Conservation (phyloP, 2,797 vertebrate species). For the Odontamblyopus rebecca region DNA sequence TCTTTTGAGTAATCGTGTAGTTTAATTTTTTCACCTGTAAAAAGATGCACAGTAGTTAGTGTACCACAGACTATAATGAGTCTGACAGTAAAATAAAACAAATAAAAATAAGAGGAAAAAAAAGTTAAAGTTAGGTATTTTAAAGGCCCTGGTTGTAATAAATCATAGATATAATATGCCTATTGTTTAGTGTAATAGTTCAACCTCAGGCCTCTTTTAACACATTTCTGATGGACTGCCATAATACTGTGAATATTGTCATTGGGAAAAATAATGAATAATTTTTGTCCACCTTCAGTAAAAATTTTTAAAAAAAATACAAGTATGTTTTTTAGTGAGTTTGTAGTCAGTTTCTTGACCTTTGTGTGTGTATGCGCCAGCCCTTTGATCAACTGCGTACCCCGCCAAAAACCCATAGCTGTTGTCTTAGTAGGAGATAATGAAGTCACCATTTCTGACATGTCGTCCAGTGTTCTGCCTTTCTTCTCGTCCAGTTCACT, state of each 20-base stretch:
- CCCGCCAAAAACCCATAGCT: not conserved
- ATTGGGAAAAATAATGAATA: not conserved
- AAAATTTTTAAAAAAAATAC: too few species aligned
- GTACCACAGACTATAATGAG: not conserved
- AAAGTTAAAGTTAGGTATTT: too few species aligned
- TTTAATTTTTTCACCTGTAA: constrained; percentile 92
- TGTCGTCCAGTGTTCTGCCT: constrained; percentile 89
- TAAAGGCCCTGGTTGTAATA: too few species aligned
- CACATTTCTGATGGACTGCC: too few species aligned
- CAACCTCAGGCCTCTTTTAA: too few species aligned
- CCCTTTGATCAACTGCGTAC: not conserved
- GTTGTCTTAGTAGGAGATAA: not conserved
- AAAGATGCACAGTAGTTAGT: not conserved
- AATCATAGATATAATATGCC: too few species aligned
- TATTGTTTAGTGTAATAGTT: too few species aligned
- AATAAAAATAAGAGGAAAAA: not conserved
- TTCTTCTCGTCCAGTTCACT: constrained; percentile 94
- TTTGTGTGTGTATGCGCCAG: too few species aligned
- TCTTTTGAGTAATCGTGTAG: constrained; percentile 87
- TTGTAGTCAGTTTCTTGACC: too few species aligned
- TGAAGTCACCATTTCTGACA: constrained; percentile 92
- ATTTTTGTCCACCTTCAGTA: not conserved
- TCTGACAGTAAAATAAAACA: not conserved
- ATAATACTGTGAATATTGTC: not conserved
- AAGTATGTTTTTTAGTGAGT: too few species aligned